These are phyloP conservation scores for Paracanthobrama guichenoti DNA, from an alignment of 2,113 vertebrate genomes.

Conservation along the genomic window DNA sequence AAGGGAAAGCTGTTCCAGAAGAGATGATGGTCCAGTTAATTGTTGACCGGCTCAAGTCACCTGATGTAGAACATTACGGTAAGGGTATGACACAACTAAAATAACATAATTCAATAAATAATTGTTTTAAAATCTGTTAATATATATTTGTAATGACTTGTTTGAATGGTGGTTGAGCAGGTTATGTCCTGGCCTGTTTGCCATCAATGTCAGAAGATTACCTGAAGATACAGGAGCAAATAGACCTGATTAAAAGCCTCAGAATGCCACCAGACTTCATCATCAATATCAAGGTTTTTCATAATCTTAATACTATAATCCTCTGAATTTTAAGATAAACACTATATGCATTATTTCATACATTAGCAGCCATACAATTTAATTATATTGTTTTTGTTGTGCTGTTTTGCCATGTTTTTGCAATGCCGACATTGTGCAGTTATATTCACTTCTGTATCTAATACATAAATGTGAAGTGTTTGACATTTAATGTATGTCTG, in stretches of 20 bases:
- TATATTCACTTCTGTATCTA: not conserved
- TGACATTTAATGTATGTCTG: not conserved
- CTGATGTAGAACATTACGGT: conserved; percentile 89
- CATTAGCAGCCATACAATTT: too few relatives aligned
- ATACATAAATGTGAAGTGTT: not conserved
- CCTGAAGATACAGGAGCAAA: conserved; percentile 81
- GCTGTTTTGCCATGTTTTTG: not conserved
- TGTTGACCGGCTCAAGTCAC: conserved; percentile 79
- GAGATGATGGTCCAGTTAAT: conserved; percentile 82
- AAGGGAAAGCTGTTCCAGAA: conserved; percentile 82
- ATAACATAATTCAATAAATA: not conserved
- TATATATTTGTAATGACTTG: not conserved
- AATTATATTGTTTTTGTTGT: too few relatives aligned
- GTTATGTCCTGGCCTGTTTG: conserved; percentile 90
- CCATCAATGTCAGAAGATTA: conserved; percentile 83
- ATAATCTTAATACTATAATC: not conserved
- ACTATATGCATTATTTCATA: not conserved
- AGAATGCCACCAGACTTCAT: conserved; percentile 86
- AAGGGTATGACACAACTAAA: conserved; percentile 31
- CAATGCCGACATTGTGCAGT: not conserved
- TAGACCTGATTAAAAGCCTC: conserved; percentile 83
- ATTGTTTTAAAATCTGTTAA: too few relatives aligned
- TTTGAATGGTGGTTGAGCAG: conserved; percentile 66
- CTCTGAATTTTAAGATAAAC: not conserved
- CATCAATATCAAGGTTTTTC: conserved; percentile 92